These are phyloP conservation scores for Cairina moschata DNA, from an alignment of 2,113 vertebrate species.

Conservation along the genomic window DNA sequence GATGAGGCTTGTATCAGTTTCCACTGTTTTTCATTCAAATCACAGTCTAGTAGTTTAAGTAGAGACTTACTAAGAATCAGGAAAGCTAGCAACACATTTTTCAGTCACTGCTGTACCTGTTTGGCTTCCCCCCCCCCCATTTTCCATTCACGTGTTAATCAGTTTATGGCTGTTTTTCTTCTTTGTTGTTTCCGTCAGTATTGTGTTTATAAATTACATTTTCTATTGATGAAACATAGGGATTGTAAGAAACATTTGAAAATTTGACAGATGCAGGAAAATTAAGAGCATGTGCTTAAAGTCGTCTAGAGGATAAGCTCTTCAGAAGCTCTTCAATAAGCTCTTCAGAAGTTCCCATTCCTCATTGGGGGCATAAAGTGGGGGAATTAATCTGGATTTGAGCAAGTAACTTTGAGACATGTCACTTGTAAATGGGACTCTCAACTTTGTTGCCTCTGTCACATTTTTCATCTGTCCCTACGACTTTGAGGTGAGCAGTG, in stretches of 20 bases:
- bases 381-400: neutral
- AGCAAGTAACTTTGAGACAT: neutral
- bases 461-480: neutral
- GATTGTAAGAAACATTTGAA: neutral
- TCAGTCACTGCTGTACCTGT: neutral
- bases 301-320: neutral
- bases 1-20: neutral
- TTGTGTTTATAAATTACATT: neutral
- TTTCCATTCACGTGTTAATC: neutral
- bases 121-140: neutral
- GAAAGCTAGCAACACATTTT: neutral
- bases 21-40: neutral
- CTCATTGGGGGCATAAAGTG: accelerated
- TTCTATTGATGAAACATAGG: neutral
- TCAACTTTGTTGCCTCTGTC: neutral
- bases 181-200: neutral
- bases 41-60: neutral
- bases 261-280: neutral
- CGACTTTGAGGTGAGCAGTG: neutral
- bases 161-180: neutral
- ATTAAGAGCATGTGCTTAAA: neutral
- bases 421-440: neutral
- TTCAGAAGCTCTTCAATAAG: neutral
- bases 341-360: neutral
- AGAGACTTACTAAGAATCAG: neutral